These are phyloP conservation scores for Bambusicola thoracicus DNA, from an alignment of 2,113 vertebrate species.

Conservation along the genomic window DNA sequence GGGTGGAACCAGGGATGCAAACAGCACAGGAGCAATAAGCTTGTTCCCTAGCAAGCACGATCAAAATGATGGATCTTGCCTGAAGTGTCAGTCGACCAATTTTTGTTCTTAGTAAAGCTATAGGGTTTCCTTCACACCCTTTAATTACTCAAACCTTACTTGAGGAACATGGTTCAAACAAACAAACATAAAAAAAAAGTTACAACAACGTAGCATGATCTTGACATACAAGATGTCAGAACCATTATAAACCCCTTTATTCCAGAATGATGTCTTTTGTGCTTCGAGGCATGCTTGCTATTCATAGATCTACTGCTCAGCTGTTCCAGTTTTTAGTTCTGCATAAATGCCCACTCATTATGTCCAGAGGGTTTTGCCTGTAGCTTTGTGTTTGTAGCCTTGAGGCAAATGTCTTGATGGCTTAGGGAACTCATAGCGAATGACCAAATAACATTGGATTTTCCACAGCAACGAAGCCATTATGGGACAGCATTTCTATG, in stretches of 20 bases:
- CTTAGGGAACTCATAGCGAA: constrained; percentile 75
- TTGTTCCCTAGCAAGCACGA: neutral
- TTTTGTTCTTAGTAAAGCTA: neutral
- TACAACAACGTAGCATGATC: constrained; percentile 67
- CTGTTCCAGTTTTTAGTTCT: constrained; percentile 82
- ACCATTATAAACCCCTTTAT: constrained; percentile 71
- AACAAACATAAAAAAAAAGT: constrained; percentile 65
- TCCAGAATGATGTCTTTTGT: constrained; percentile 74
- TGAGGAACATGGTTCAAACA: constrained; percentile 57
- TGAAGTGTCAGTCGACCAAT: constrained; percentile 13
- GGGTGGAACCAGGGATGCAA: neutral
- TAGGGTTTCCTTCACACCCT: constrained; percentile 14
- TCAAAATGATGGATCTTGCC: constrained; percentile 52
- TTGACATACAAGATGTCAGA: constrained; percentile 79
- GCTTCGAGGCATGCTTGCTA: constrained; percentile 76
- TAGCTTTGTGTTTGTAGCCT: constrained; percentile 80
- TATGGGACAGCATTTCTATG: constrained; percentile 79
- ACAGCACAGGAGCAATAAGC: neutral
- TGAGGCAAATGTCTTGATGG: constrained; percentile 81
- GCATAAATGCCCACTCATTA: constrained; percentile 81
- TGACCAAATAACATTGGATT: constrained; percentile 79
- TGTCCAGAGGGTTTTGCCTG: constrained; percentile 80
- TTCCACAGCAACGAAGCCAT: constrained; percentile 80
- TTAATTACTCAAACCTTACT: constrained; percentile 66
- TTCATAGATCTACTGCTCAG: constrained; percentile 79